phyloP scores from a whole-genome alignment of 1,140 invertebrate species.

The Eumeta japonica region DNA sequence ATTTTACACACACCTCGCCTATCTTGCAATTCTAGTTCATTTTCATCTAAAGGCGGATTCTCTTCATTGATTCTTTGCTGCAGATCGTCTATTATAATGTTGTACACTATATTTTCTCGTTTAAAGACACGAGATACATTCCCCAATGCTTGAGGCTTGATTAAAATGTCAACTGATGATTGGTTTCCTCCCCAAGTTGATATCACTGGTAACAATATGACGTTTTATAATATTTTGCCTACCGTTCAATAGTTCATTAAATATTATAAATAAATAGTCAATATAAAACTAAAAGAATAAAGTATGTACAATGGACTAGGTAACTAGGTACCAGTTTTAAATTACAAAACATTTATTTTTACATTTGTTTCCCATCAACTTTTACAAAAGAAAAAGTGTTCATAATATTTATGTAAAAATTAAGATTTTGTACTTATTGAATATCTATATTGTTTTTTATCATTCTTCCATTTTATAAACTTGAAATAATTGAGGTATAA shows the following conservation, averaged over 20 bases:
- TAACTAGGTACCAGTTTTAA: no score
- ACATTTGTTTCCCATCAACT: no score
- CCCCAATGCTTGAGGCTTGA: constrained; percentile 59
- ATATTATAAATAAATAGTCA: constrained; percentile 3
- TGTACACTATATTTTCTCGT: constrained; percentile 61
- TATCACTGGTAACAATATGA: constrained; percentile 60
- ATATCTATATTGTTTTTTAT: no score
- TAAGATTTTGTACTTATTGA: constrained; percentile 4
- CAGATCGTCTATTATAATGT: constrained; percentile 71
- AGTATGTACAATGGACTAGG: constrained; percentile 5
- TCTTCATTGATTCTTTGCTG: constrained; percentile 75
- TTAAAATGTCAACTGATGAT: constrained; percentile 65
- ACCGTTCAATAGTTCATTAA: constrained; percentile 4
- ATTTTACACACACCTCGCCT: constrained; percentile 66
- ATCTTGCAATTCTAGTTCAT: constrained; percentile 66
- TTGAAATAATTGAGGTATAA: no score
- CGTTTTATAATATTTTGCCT: not conserved
- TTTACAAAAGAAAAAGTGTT: no score
- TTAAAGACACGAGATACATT: constrained; percentile 57
- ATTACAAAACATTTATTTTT: no score
- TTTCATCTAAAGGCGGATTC: constrained; percentile 67
- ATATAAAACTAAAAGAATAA: constrained; percentile 8
- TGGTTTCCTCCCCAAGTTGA: constrained; percentile 69
- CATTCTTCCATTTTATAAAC: no score
- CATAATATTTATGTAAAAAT: constrained; percentile 1